phyloP scores from a whole-genome alignment of 2,888 invertebrate species.

The Drosophila paramelanica region DNA sequence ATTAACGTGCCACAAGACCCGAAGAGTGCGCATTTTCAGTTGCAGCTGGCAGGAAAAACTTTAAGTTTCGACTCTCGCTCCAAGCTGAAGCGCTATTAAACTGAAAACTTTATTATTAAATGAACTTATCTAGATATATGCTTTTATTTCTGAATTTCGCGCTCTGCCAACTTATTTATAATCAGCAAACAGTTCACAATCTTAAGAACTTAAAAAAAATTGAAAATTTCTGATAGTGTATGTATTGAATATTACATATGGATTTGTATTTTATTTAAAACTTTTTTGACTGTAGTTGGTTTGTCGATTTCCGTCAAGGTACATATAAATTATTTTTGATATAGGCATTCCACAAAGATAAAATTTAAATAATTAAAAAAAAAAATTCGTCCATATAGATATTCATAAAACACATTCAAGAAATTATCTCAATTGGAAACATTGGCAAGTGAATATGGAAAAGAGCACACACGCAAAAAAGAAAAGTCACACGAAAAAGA shows the following conservation, averaged over 20 bases:
- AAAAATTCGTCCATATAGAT: not conserved
- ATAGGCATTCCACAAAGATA: not conserved
- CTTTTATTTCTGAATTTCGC: too few species aligned
- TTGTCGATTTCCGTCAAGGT: not conserved
- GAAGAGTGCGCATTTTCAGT: slow-evolving; percentile 23
- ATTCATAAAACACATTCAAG: not conserved
- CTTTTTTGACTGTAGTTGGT: too few species aligned
- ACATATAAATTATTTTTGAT: not conserved
- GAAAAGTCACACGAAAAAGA: slow-evolving; percentile 3
- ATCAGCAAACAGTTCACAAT: not conserved
- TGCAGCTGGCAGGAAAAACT: slow-evolving; percentile 12
- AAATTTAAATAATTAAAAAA: not conserved
- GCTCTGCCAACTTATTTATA: not conserved
- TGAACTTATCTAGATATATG: not conserved
- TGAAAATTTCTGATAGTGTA: too few species aligned
- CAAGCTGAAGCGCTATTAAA: not conserved
- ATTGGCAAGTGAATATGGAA: slow-evolving; percentile 2
- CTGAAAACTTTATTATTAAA: not conserved
- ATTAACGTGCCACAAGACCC: slow-evolving; percentile 55
- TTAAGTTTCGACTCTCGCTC: not conserved
- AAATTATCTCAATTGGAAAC: not conserved
- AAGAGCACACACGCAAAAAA: slow-evolving; percentile 14
- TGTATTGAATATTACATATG: too few species aligned
- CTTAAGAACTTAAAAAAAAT: too few species aligned
- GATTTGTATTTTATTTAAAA: too few species aligned